A percentile compares a stretch with the other conserved stretches of the same genome.
These are phyloP conservation scores for Cephus spinipes DNA, from an alignment of 2,888 invertebrate genomes.

Conservation along the genomic window DNA sequence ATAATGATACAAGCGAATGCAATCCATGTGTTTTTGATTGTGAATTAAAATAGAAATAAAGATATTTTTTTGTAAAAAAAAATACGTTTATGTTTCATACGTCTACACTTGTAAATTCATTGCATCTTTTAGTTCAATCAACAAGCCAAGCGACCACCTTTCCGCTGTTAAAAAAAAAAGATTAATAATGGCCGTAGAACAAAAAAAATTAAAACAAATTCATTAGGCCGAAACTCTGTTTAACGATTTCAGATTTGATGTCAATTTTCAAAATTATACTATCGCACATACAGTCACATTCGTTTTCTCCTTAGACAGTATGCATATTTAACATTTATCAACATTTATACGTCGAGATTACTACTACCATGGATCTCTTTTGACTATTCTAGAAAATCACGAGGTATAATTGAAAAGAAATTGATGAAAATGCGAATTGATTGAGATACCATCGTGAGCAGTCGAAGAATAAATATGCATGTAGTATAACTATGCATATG, in stretches of 20 bases:
- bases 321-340: neutral
- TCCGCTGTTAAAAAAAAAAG: too few relatives aligned
- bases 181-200: conserved; percentile 31
- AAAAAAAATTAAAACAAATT: conserved; percentile 25
- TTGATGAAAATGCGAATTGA: neutral
- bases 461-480: neutral
- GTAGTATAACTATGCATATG: neutral
- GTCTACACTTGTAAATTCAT: neutral
- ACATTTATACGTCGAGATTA: neutral
- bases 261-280: neutral
- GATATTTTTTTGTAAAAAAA: neutral
- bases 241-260: conserved; percentile 13
- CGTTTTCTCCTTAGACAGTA: neutral
- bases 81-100: neutral
- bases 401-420: neutral
- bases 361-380: neutral
- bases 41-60: neutral
- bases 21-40: neutral
- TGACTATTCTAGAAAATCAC: neutral
- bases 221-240: conserved; percentile 34
- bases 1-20: neutral
- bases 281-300: neutral
- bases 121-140: neutral
- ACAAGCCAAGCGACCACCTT: neutral
- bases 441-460: neutral